Percentiles rank a stretch among this genome's conserved stretches.
Evolutionary conservation across 1,140 invertebrate species (phyloP).

Genomic region (Zaprionus camerounensis): DNA sequence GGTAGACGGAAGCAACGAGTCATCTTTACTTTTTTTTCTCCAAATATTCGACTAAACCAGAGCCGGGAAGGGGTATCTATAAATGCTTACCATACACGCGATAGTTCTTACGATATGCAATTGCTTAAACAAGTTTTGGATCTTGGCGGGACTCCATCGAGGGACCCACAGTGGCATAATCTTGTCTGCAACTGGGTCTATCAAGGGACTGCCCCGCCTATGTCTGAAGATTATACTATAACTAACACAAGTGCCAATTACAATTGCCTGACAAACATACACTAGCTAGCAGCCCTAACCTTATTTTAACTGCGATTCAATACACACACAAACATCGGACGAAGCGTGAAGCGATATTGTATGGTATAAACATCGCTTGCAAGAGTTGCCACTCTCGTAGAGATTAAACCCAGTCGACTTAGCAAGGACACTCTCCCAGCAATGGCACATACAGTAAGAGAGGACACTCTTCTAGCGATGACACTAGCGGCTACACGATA

Average conservation of each 20-base stretch:
- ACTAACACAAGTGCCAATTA: conserved; percentile 76
- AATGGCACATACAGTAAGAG: background rate
- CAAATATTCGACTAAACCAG: conserved; percentile 41
- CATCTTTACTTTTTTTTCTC: conserved; percentile 24
- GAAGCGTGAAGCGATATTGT: background rate
- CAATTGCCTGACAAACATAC: conserved; percentile 62
- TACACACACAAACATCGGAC: background rate
- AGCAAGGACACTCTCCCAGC: background rate
- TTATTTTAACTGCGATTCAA: background rate
- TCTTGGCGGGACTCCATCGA: background rate
- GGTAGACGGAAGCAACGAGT: conserved; percentile 44
- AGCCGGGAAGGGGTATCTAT: conserved; percentile 29
- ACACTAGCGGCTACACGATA: background rate
- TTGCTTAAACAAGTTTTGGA: conserved; percentile 2
- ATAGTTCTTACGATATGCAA: conserved; percentile 21
- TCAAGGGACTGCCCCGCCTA: conserved; percentile 22
- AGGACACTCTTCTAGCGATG: background rate
- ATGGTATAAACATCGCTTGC: background rate
- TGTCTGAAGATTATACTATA: conserved; percentile 34
- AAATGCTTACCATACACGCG: conserved; percentile 29
- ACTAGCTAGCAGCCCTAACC: conserved; percentile 25
- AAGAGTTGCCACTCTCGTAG: background rate
- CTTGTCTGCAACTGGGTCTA: conserved; percentile 5
- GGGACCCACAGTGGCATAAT: background rate
- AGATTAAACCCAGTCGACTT: background rate